phyloP scores from a whole-genome alignment of 2,888 invertebrate species.

The Watsonalla cultraria region DNA sequence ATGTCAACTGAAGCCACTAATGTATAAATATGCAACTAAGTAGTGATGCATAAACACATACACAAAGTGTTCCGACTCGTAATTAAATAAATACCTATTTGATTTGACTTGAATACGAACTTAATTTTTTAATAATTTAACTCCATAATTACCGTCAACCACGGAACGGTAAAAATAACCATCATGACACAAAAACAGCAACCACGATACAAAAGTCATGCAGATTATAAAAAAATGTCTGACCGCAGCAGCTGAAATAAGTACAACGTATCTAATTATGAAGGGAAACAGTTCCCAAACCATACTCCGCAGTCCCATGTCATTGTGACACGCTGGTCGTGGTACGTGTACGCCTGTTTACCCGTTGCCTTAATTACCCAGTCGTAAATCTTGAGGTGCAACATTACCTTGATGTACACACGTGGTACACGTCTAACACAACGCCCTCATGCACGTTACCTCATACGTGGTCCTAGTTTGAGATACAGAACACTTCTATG shows the following conservation, averaged over 20 bases:
- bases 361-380: slow-evolving; percentile 39
- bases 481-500: no score
- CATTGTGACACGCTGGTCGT: slow-evolving; percentile 28
- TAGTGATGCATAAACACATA: not conserved
- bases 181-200: slow-evolving; percentile 32
- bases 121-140: no score
- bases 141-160: no score
- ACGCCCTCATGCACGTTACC: slow-evolving; percentile 37
- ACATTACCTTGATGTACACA: slow-evolving; percentile 32
- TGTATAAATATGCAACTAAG: not conserved
- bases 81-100: not conserved
- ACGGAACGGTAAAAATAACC: not conserved
- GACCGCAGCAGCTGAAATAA: slow-evolving; percentile 29
- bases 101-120: no score
- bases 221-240: slow-evolving; percentile 23
- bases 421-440: slow-evolving; percentile 36
- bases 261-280: slow-evolving; percentile 15
- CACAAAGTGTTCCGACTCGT: not conserved
- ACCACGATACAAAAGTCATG: slow-evolving; percentile 24
- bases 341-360: slow-evolving; percentile 38
- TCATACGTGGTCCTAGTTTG: slow-evolving; percentile 13
- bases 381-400: slow-evolving; percentile 43
- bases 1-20: not conserved
- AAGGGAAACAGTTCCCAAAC: slow-evolving; percentile 43
- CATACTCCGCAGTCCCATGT: slow-evolving; percentile 16